phyloP scores from a whole-genome alignment of 1,140 invertebrate species.

The Scaptomyza pallida region DNA sequence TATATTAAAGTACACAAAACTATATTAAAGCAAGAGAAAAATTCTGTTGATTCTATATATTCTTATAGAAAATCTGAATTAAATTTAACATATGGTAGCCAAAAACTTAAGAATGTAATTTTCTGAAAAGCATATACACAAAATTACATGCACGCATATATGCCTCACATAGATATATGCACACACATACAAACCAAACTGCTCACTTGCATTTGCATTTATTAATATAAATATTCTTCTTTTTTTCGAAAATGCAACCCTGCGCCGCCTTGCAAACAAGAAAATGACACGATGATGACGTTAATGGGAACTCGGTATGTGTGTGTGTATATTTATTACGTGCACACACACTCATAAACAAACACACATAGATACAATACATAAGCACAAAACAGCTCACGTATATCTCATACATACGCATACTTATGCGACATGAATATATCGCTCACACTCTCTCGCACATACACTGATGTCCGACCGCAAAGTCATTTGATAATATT shows the following conservation, averaged over 20 bases:
- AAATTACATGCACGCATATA: slow-evolving; percentile 6
- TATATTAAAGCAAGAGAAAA: too few species aligned
- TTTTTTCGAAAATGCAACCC: slow-evolving; percentile 76
- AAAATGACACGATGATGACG: slow-evolving; percentile 83
- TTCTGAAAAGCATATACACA: slow-evolving; percentile 20
- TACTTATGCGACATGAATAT: slow-evolving; percentile 29
- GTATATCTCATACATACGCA: slow-evolving; percentile 46
- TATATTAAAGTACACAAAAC: too few species aligned
- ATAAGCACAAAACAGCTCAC: slow-evolving; percentile 49
- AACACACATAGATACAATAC: slow-evolving; percentile 46
- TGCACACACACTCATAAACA: slow-evolving; percentile 46
- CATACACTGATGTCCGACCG: slow-evolving; percentile 63
- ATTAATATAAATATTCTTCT: slow-evolving; percentile 43
- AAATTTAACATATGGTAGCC: slow-evolving; percentile 63
- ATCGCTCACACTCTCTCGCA: slow-evolving; percentile 41
- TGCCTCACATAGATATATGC: slow-evolving; percentile 7
- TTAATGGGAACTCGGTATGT: slow-evolving; percentile 75
- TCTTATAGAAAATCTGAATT: slow-evolving; percentile 32
- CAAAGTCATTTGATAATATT: slow-evolving; percentile 82
- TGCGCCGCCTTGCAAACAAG: slow-evolving; percentile 72
- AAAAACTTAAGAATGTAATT: slow-evolving; percentile 42
- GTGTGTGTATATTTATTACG: slow-evolving; percentile 67
- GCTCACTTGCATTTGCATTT: slow-evolving; percentile 47
- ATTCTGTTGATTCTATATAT: slow-evolving; percentile 33
- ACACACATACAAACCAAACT: slow-evolving; percentile 13